Evolutionary conservation across 2,113 vertebrate species (phyloP), one percentile per base, ranked within the genome.

Genomic region (Nycticorax nycticorax): DNA sequence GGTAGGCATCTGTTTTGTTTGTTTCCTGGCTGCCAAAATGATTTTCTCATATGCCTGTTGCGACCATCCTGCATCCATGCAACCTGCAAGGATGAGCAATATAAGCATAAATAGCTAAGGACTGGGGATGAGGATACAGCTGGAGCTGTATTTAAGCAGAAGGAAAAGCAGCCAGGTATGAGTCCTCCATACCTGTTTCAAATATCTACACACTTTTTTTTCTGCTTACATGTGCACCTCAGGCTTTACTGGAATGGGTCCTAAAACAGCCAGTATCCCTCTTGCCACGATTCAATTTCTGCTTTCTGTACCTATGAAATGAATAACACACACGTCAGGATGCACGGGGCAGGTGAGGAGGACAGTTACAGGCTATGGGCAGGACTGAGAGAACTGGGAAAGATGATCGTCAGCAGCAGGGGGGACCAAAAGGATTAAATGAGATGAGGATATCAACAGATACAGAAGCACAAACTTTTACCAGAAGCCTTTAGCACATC

Each of bases 251-350:
- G 23, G 41, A 86, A 53, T 1, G 9, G 19, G 14, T 67, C n/a
- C 55, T 77, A 56, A 90, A 77, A 2, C 18, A 80, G 32, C 20
- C 55, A 89, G 14, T 3, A 9, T 35, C 33, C 45, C 24, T 56
- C 33, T 59, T 82, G 52, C n/a, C 11, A 9, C 12, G n/a, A 18
- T 45, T 45, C n/a, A 30, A 17, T 56, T 56, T 84, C 28, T 82
- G 24, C 33, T 53, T 50, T 76, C 50, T 33, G 24, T n/a, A 47
- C 32, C 16, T 8, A 39, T 2, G 2, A 67, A 88, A 69, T 39
- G 10, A 84, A 39, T 23, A 59, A 41, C 2, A 10, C 26, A 57
- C 0, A 0, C 41, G 14, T 15, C 47, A 62, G 72, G 37, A 33
- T 4, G 4, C 32, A 3, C 43, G 4, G 66, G 32, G 24, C 17